These are phyloP conservation scores for Cyanoderma ruficeps DNA, from an alignment of 2,113 vertebrate genomes.

Conservation along the genomic window DNA sequence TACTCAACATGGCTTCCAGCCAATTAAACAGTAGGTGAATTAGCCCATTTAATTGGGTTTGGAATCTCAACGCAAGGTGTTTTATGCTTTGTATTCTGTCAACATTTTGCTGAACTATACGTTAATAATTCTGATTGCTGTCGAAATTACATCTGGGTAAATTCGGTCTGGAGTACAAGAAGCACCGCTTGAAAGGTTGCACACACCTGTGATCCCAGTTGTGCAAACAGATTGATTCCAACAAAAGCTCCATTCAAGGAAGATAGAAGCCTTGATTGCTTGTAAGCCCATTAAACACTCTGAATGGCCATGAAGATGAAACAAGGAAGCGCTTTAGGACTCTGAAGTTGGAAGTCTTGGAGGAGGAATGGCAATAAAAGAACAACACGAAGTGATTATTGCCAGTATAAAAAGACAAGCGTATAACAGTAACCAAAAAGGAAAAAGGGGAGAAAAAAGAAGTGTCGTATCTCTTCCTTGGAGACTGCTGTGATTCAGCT, in stretches of 20 bases:
- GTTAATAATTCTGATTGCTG: constrained; percentile 62
- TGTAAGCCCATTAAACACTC: constrained; percentile 34
- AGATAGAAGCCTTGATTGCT: constrained; percentile 4
- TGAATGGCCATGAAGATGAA: constrained; percentile 52
- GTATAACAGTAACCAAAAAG: not conserved
- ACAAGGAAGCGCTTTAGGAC: constrained; percentile 58
- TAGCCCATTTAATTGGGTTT: constrained; percentile 74
- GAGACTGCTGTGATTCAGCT: constrained; percentile 46
- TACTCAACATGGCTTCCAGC: constrained; percentile 75
- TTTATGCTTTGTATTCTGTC: constrained; percentile 66
- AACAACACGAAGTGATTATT: constrained; percentile 58
- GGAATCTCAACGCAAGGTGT: constrained; percentile 65
- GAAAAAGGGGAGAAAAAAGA: accelerated
- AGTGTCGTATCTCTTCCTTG: not conserved
- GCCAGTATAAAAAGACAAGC: constrained; percentile 35
- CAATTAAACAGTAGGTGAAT: constrained; percentile 78
- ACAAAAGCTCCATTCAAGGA: constrained; percentile 33
- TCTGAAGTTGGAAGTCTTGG: constrained; percentile 37
- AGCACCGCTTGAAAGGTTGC: constrained; percentile 42
- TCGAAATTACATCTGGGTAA: constrained; percentile 59
- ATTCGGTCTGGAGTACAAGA: constrained; percentile 17
- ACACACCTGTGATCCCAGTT: constrained; percentile 47
- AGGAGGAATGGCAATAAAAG: constrained; percentile 39
- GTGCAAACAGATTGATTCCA: constrained; percentile 38
- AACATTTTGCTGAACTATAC: constrained; percentile 58